Evolutionary conservation across 2,888 invertebrate species (phyloP).

Genomic region (Suillia variegata): DNA sequence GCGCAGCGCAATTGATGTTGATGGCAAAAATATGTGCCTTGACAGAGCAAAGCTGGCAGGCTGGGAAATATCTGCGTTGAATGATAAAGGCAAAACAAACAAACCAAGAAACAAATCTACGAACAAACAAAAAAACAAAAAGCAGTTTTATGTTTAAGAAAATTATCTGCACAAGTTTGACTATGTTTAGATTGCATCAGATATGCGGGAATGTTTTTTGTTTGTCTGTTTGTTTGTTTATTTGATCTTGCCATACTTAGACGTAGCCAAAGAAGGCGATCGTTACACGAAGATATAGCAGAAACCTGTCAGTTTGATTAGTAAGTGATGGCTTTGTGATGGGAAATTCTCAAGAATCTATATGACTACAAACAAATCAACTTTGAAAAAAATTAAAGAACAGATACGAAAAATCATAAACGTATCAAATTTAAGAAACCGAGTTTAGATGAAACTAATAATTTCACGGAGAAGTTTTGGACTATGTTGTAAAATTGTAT

Average conservation of each 20-base stretch:
- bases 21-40: slow-evolving; percentile 7
- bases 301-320: background rate
- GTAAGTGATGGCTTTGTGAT: background rate
- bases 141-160: background rate
- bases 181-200: background rate
- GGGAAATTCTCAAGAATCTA: no score
- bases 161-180: background rate
- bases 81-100: background rate
- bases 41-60: background rate
- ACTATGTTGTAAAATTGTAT: no score
- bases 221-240: no score
- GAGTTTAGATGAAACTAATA: no score
- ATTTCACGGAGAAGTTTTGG: no score
- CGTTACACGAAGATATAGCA: background rate
- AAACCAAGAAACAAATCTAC: background rate
- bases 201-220: slow-evolving; percentile 1
- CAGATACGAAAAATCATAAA: no score
- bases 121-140: background rate
- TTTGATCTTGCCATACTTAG: background rate
- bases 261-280: background rate
- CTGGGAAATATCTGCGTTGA: no score
- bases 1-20: slow-evolving; percentile 27
- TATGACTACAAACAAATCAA: no score
- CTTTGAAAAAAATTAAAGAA: no score
- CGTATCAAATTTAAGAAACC: no score